Percentiles rank a stretch among this genome's conserved stretches.
Conservation (phyloP, 2,113 vertebrate genomes). For the Pterocles burchelli region DNA sequence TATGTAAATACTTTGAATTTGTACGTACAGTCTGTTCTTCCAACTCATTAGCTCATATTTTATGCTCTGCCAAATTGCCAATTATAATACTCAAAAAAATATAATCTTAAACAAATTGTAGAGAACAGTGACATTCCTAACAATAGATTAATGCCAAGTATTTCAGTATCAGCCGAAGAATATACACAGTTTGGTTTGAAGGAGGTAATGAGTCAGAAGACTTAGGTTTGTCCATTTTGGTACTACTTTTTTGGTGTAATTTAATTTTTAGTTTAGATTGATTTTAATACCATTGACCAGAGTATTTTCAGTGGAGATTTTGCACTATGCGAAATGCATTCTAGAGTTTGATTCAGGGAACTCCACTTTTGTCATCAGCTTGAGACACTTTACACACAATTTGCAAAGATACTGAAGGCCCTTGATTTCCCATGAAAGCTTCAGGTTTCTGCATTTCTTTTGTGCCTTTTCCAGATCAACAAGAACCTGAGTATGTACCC, state of each 20-base stretch:
- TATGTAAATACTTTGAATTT: constrained; percentile 18
- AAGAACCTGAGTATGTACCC: background rate
- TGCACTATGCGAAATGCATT: background rate
- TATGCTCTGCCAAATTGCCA: constrained; percentile 52
- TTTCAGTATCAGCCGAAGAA: background rate
- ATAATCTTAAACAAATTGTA: background rate
- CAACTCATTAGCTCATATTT: constrained; percentile 44
- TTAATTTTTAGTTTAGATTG: background rate
- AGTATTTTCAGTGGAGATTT: background rate
- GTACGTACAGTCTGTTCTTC: constrained; percentile 48
- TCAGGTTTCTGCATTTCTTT: background rate
- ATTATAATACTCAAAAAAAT: constrained; percentile 5
- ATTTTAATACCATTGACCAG: background rate
- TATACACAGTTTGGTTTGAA: background rate
- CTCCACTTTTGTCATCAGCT: background rate
- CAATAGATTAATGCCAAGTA: background rate
- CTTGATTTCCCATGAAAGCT: background rate
- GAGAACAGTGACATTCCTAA: constrained; percentile 31
- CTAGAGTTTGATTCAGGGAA: background rate
- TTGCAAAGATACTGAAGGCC: background rate
- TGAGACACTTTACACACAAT: background rate
- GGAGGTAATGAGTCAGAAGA: background rate
- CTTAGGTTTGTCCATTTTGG: background rate
- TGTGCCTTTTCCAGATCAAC: background rate
- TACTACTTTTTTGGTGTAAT: background rate